Conservation (phyloP, 92 coral and sea anemone species). For the Hydrozoanthus gracilis region DNA sequence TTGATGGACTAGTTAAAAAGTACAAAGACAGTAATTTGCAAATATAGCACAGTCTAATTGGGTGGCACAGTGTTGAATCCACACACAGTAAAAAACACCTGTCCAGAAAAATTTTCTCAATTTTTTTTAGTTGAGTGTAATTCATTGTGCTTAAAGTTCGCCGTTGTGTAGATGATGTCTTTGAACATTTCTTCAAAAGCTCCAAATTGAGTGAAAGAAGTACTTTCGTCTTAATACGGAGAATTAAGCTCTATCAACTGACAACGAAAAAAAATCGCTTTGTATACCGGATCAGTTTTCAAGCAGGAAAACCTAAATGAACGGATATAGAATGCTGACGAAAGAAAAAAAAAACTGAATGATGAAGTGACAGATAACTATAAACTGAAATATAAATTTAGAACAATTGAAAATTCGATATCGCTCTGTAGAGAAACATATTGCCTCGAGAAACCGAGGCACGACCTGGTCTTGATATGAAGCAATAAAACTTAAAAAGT, state of each 20-base stretch:
- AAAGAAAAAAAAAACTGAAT: background rate
- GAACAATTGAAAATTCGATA: background rate
- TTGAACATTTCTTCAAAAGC: background rate
- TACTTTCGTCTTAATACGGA: background rate
- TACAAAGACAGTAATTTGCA: constrained; percentile 42
- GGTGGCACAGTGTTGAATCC: background rate
- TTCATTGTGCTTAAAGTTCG: constrained; percentile 10
- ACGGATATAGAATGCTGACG: background rate
- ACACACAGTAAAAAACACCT: background rate
- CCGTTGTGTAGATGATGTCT: constrained; percentile 10
- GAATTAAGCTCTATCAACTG: background rate
- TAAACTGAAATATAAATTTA: background rate
- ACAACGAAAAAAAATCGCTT: background rate
- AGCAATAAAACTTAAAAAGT: background rate
- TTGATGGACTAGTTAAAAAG: constrained; percentile 16
- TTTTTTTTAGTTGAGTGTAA: background rate
- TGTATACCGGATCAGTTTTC: background rate
- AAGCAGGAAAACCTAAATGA: background rate
- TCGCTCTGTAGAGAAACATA: background rate
- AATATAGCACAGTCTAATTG: constrained; percentile 25
- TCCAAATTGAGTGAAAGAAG: background rate
- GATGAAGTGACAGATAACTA: background rate
- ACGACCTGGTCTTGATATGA: background rate
- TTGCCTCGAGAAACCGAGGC: background rate
- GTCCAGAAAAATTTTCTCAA: background rate